Conservation (phyloP, 35 echinoderm and acorn worm genomes). For the Anneissia japonica region DNA sequence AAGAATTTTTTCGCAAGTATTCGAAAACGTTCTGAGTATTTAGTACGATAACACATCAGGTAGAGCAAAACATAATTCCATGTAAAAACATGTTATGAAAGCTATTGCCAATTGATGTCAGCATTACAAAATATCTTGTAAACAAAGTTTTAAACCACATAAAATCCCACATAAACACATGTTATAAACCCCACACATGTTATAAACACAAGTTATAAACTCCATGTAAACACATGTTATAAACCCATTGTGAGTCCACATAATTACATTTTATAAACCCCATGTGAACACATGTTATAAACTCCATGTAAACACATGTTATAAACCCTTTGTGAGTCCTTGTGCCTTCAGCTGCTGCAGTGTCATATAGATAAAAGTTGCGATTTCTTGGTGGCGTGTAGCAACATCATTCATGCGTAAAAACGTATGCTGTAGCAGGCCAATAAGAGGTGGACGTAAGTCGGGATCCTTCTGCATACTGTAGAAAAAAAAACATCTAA, state of each 20-base stretch:
- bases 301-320: background rate
- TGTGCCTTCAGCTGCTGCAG: background rate
- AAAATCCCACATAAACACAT: no score
- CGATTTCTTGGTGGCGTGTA: background rate
- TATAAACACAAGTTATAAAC: no score
- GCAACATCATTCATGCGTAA: background rate
- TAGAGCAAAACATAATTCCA: no score
- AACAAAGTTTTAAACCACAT: no score
- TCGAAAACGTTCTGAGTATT: no score
- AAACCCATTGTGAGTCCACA: background rate
- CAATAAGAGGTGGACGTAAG: background rate
- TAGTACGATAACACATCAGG: no score
- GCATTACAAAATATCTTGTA: no score
- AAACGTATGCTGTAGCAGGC: background rate
- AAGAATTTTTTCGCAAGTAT: no score
- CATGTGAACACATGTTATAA: background rate
- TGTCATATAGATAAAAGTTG: background rate
- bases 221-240: background rate
- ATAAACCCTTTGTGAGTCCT: background rate
- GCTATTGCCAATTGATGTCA: no score
- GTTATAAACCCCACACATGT: no score
- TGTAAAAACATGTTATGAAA: no score
- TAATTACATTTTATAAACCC: background rate
- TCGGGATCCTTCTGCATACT: background rate
- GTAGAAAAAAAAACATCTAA: background rate